Evolutionary conservation across 2,113 vertebrate genomes (phyloP), one percentile per base, ranked within the genome.

Genomic region (Chloroceryle aenea): DNA sequence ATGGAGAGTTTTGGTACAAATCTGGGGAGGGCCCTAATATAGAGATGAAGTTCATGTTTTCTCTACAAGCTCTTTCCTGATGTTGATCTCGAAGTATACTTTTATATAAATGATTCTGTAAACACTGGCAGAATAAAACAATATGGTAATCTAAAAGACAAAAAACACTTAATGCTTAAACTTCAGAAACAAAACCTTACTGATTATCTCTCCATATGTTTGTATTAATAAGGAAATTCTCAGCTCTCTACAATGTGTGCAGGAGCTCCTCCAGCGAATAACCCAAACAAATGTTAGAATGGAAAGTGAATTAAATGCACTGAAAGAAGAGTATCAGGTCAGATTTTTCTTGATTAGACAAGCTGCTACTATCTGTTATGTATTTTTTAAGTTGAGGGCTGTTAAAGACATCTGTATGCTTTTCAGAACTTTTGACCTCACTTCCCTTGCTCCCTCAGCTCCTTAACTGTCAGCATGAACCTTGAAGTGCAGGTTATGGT

Each of bases 321-420:
- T 98, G 64, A 98, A 91, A 96, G 98, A 98, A 94, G 97, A 98
- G 25, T 97, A 97, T 89, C 97, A 99, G 99, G 99, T 99, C 95
- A 97, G 97, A 89, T 96, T 86, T 90, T 69, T 93, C 77, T 95
- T 75, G 11, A 94, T 88, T 95, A 71, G 88, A 85, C 67, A 95
- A 96, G 94, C 95, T 86, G 63, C 50, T 93, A 67, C 16, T 97
- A 64, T 68, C 64, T 96, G 52, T 62, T 94, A 63, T 32, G 40
- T 90, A 59, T 81, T 92, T 92, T 83, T 84, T 25, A 75, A 94
- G 63, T 78, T 66, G 30, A 36, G 81, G 86, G 56, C 88, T 96
- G 95, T 87, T 96, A 89, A 94, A 95, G 86, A 96, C 93, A 96
- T 97, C 87, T 91, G 72, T 87, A 76, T 72, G 90, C 69, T 90